Percentiles rank a stretch among this genome's conserved stretches.
These are phyloP conservation scores for Hofmannophila pseudospretella DNA, from an alignment of 2,888 invertebrate genomes.

Conservation along the genomic window DNA sequence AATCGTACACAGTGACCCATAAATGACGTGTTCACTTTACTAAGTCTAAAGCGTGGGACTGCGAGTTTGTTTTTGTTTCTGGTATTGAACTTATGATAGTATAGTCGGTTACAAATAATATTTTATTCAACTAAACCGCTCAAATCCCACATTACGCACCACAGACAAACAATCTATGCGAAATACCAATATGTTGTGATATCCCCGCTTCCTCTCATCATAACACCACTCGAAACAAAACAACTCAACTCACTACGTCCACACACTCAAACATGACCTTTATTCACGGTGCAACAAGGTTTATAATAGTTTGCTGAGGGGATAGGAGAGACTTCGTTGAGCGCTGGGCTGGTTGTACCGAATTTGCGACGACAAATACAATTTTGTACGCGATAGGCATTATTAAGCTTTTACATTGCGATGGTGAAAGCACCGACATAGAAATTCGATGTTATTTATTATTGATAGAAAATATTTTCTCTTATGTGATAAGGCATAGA, in stretches of 20 bases:
- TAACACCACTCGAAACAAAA: conserved; percentile 10
- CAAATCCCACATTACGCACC: conserved; percentile 18
- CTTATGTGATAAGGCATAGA: no score
- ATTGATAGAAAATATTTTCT: no score
- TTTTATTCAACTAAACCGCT: conserved; percentile 18
- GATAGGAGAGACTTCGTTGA: not conserved
- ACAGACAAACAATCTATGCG: conserved; percentile 37
- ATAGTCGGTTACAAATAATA: no score
- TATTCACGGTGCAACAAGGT: conserved; percentile 3
- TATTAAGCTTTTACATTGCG: conserved; percentile 9
- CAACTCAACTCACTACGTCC: conserved; percentile 11
- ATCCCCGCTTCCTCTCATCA: conserved; percentile 42
- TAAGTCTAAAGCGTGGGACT: no score
- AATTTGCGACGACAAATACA: conserved; percentile 6
- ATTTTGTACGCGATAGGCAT: conserved; percentile 6
- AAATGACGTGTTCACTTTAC: no score
- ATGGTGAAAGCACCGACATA: not conserved
- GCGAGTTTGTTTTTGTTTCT: no score
- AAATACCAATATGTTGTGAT: conserved; percentile 55
- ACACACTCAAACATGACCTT: conserved; percentile 10
- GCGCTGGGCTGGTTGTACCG: not conserved
- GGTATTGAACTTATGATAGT: no score
- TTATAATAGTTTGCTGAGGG: not conserved
- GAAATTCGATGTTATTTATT: not conserved
- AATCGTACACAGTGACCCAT: no score